Evolutionary conservation across 2,113 vertebrate species (phyloP).

Genomic region (Chrysemys picta): DNA sequence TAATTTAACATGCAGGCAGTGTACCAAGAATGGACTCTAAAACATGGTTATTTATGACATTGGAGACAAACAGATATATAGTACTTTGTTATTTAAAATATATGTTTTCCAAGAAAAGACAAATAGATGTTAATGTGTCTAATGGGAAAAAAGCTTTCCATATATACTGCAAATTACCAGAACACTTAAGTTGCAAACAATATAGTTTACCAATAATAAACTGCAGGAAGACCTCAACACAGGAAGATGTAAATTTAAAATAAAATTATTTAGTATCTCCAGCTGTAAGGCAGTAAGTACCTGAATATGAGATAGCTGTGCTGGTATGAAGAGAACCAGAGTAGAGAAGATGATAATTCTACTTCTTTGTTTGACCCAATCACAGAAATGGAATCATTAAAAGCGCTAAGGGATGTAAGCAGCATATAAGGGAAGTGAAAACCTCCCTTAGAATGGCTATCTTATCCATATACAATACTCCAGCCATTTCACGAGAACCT

Average conservation of each 20-base stretch:
- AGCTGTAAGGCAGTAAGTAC: not conserved
- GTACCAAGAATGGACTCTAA: not conserved
- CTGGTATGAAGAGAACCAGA: not conserved
- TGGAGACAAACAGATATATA: not conserved
- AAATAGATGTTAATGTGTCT: not conserved
- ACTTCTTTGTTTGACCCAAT: not conserved
- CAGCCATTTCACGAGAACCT: not conserved
- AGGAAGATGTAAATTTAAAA: not conserved
- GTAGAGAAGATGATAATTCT: not conserved
- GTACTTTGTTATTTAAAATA: not conserved
- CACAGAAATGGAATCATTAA: not conserved
- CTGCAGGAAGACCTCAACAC: not conserved
- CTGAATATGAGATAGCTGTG: not conserved
- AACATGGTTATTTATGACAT: not conserved
- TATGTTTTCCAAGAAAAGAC: not conserved
- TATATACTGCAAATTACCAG: not conserved
- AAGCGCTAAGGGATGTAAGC: accelerated
- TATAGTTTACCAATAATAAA: not conserved
- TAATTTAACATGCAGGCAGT: slow-evolving; percentile 42
- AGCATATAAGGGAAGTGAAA: not conserved
- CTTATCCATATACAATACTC: not conserved
- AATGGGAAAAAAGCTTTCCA: not conserved
- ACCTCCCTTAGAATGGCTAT: not conserved
- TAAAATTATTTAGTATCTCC: not conserved
- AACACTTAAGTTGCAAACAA: not conserved